These are phyloP conservation scores for Acanthisitta chloris DNA, from an alignment of 2,113 vertebrate species.

Conservation along the genomic window DNA sequence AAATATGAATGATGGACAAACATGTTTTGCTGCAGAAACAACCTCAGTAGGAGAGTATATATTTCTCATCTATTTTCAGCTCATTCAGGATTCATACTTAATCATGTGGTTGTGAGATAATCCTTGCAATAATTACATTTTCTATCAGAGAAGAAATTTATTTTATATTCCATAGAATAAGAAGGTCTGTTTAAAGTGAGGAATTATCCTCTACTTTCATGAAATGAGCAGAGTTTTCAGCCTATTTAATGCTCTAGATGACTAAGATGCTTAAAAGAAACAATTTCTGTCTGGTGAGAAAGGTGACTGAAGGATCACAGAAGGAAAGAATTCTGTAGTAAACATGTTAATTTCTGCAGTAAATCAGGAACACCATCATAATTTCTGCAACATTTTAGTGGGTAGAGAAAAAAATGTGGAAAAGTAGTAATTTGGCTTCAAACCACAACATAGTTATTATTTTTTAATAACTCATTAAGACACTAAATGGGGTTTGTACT, in stretches of 20 bases:
- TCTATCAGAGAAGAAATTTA: neutral
- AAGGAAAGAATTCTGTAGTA: neutral
- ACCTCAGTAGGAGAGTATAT: neutral
- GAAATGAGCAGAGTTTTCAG: neutral
- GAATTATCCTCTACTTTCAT: neutral
- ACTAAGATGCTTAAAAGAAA: neutral
- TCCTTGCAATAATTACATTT: neutral
- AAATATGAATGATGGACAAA: neutral
- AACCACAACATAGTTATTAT: neutral
- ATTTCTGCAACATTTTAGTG: neutral
- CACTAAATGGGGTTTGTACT: neutral
- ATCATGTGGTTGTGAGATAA: neutral
- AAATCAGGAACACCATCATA: neutral
- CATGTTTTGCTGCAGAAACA: neutral
- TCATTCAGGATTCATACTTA: neutral
- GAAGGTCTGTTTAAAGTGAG: neutral
- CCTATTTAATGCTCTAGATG: neutral
- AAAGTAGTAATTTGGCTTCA: neutral
- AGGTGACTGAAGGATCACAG: neutral
- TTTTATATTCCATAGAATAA: neutral
- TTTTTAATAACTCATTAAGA: constrained; percentile 1
- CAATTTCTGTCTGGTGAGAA: neutral
- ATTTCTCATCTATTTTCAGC: neutral
- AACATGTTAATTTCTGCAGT: neutral
- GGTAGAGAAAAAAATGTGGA: neutral